Evolutionary conservation across 2,888 invertebrate genomes (phyloP).

Genomic region (Heliconius aoede): DNA sequence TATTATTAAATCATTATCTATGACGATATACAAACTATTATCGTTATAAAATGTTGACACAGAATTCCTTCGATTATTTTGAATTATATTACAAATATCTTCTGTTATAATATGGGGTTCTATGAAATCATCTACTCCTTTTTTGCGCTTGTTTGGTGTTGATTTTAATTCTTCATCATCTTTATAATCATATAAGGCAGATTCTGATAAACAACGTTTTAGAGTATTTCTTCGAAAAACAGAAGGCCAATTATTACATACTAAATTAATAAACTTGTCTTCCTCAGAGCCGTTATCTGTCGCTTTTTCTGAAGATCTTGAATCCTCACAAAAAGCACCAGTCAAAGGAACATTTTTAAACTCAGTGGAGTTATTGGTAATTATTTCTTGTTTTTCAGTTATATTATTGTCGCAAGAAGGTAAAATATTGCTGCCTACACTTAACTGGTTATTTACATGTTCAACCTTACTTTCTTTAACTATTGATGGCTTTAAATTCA

Average conservation of each 20-base stretch:
- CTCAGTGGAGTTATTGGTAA: not conserved
- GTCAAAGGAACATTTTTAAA: not conserved
- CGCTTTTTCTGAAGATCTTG: not conserved
- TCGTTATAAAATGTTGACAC: constrained; percentile 70
- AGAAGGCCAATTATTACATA: not conserved
- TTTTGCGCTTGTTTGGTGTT: constrained; percentile 62
- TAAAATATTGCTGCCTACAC: not conserved
- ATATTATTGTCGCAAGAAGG: not conserved
- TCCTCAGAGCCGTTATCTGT: not conserved
- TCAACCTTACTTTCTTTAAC: not conserved
- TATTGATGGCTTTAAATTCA: not conserved
- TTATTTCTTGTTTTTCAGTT: not conserved
- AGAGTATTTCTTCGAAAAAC: constrained; percentile 50
- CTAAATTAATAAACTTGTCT: not conserved
- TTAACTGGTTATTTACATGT: not conserved
- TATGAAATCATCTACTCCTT: constrained; percentile 54
- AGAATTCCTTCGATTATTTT: constrained; percentile 72
- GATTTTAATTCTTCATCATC: constrained; percentile 37
- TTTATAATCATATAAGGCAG: constrained; percentile 58
- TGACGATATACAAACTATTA: constrained; percentile 75
- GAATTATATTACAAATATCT: constrained; percentile 62
- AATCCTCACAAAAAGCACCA: not conserved
- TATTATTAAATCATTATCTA: constrained; percentile 72
- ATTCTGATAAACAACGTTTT: constrained; percentile 75
- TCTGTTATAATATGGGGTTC: constrained; percentile 56